A percentile compares a stretch with the other conserved stretches of the same genome.
Evolutionary conservation across 2,113 vertebrate genomes (phyloP).

Genomic region (Pedetes capensis): DNA sequence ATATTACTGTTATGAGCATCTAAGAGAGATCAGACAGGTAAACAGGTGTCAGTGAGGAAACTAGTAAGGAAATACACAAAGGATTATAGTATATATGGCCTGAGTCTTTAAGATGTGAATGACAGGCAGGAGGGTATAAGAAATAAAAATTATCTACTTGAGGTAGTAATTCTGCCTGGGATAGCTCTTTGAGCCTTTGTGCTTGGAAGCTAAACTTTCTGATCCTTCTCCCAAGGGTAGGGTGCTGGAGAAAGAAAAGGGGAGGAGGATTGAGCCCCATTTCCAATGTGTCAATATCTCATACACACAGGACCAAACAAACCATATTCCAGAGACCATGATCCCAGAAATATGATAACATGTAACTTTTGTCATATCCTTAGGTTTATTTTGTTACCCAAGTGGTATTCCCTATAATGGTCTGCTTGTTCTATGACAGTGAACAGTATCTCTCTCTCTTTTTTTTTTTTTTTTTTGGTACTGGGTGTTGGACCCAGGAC

Average conservation of each 20-base stretch:
- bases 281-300: neutral
- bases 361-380: neutral
- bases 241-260: neutral
- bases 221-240: neutral
- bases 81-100: neutral
- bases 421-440: neutral
- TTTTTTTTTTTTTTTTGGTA: no score
- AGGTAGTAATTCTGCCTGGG: neutral
- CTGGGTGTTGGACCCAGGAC: no score
- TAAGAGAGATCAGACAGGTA: neutral
- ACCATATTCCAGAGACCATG: neutral
- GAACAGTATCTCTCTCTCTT: neutral
- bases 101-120: neutral
- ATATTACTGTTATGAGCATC: neutral
- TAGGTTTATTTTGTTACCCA: neutral
- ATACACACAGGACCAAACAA: neutral
- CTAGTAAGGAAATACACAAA: neutral
- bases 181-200: neutral
- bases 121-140: neutral
- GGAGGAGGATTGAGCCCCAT: neutral
- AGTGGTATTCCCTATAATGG: neutral
- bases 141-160: neutral
- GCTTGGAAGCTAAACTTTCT: neutral
- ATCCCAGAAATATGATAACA: neutral
- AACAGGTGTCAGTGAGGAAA: neutral